phyloP scores from a whole-genome alignment of 1,140 invertebrate genomes.

The Trichonephila clavipes region DNA sequence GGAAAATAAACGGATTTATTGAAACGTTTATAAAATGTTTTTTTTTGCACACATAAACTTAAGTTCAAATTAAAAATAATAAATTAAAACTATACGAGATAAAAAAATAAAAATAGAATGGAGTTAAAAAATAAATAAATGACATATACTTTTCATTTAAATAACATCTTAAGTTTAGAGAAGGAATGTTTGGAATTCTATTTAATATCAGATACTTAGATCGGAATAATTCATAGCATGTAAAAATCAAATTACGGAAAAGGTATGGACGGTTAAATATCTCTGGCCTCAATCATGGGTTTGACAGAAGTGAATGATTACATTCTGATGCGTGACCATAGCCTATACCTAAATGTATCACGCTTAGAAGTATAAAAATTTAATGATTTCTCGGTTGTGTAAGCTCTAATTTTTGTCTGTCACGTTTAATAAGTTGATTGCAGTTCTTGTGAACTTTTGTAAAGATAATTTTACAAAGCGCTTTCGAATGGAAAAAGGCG shows the following conservation, averaged over 20 bases:
- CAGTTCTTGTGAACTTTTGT: constrained; percentile 3
- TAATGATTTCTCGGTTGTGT: constrained; percentile 51
- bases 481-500: constrained; percentile 28
- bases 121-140: neutral
- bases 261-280: neutral
- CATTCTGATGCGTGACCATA: constrained; percentile 28
- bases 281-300: neutral
- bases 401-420: constrained; percentile 48
- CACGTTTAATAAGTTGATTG: constrained; percentile 54
- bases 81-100: no score
- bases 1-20: no score
- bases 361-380: constrained; percentile 35
- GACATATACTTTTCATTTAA: neutral
- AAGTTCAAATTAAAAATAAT: no score
- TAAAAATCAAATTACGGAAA: constrained; percentile 56
- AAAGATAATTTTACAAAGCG: constrained; percentile 29
- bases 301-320: constrained; percentile 42
- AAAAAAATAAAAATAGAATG: neutral
- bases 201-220: neutral
- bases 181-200: neutral
- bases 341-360: constrained; percentile 24
- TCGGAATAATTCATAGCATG: constrained; percentile 37
- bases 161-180: neutral
- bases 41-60: no score
- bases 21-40: no score